Conservation (phyloP, 2,888 invertebrate genomes). For the Apeira syringaria region DNA sequence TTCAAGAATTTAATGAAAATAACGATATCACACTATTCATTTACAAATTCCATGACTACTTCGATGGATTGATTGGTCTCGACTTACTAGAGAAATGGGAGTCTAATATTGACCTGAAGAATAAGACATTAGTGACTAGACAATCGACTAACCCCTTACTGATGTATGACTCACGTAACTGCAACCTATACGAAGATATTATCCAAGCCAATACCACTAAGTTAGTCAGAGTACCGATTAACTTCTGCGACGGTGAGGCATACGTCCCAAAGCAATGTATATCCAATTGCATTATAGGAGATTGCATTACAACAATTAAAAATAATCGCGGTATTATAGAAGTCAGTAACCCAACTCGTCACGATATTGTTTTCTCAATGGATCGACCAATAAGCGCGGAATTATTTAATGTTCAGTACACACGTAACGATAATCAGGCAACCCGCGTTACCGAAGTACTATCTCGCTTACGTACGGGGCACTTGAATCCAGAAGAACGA, state of each 20-base stretch:
- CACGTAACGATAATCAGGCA: conserved; percentile 13
- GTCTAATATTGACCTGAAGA: conserved; percentile 30
- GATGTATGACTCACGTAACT: too few relatives aligned
- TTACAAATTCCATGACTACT: conserved; percentile 37
- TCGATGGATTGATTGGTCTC: conserved; percentile 36
- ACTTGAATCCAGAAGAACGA: conserved; percentile 37
- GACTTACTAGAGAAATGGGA: conserved; percentile 34
- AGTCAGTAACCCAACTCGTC: conserved; percentile 26
- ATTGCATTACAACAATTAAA: conserved; percentile 31
- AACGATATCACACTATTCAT: conserved; percentile 27
- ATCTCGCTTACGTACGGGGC: conserved; percentile 36
- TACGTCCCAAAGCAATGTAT: too few relatives aligned
- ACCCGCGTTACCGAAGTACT: conserved; percentile 25
- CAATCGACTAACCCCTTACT: too few relatives aligned
- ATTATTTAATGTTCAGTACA: conserved; percentile 27
- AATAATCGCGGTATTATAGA: conserved; percentile 32
- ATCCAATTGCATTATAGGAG: too few relatives aligned
- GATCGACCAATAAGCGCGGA: conserved; percentile 27
- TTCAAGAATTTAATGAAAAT: conserved; percentile 23
- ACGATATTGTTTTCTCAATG: conserved; percentile 32
- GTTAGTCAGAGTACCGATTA: too few relatives aligned
- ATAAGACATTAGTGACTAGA: too few relatives aligned
- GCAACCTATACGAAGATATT: too few relatives aligned
- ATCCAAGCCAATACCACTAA: too few relatives aligned
- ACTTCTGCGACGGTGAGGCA: too few relatives aligned